phyloP scores from a whole-genome alignment of 1,140 invertebrate species.

The Steinernema feltiae region DNA sequence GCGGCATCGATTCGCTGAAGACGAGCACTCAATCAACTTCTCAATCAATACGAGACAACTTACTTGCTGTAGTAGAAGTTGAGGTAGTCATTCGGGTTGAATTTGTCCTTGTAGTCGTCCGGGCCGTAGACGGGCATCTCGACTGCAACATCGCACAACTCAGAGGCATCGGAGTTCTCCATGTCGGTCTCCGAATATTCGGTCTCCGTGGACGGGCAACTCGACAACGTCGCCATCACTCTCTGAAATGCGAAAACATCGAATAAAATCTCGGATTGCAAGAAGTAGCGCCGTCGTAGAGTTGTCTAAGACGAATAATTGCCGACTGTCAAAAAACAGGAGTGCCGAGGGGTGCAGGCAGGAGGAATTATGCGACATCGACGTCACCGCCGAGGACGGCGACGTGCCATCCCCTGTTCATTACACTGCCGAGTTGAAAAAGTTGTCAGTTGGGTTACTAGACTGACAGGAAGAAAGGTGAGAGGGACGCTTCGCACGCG shows the following conservation, averaged over 20 bases:
- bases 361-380: not conserved
- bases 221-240: not conserved
- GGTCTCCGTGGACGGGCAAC: not conserved
- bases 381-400: not conserved
- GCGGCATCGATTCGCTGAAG: constrained; percentile 42
- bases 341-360: not conserved
- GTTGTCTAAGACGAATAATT: constrained; percentile 2
- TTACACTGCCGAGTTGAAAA: too few species aligned
- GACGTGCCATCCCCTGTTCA: constrained; percentile 1
- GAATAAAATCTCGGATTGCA: not conserved
- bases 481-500: not conserved
- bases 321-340: constrained; percentile 3
- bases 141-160: not conserved
- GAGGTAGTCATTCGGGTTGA: constrained; percentile 47
- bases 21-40: too few species aligned
- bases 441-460: not conserved
- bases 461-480: not conserved
- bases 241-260: not conserved
- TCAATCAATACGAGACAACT: too few species aligned
- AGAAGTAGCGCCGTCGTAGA: not conserved
- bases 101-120: constrained; percentile 42
- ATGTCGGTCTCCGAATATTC: not conserved
- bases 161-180: not conserved
- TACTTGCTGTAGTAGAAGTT: constrained; percentile 46
- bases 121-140: constrained; percentile 19